These are phyloP conservation scores for Alitta virens DNA, from an alignment of 2,888 invertebrate genomes.

Conservation along the genomic window DNA sequence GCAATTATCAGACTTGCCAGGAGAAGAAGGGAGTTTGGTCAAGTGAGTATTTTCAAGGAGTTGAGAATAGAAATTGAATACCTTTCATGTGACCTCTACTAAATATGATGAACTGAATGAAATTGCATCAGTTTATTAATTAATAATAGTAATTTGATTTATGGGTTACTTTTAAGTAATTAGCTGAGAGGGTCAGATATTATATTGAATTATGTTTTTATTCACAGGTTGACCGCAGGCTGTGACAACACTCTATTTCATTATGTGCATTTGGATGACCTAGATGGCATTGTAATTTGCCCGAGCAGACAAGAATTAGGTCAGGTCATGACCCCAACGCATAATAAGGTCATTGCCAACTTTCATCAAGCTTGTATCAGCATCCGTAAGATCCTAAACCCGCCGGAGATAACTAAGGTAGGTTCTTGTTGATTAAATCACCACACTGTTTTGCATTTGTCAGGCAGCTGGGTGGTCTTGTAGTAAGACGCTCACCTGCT, in stretches of 20 bases:
- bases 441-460: too few species aligned
- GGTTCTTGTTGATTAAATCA: background rate
- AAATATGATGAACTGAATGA: too few species aligned
- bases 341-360: conserved; percentile 67
- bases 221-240: conserved; percentile 64
- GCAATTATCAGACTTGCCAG: conserved; percentile 6
- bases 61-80: too few species aligned
- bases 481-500: too few species aligned
- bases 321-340: conserved; percentile 37
- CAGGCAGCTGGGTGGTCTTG: too few species aligned
- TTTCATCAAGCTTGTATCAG: conserved; percentile 70
- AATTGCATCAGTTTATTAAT: too few species aligned
- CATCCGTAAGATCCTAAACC: conserved; percentile 21
- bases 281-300: conserved; percentile 71
- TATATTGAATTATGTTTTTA: background rate
- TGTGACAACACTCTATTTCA: conserved; percentile 73
- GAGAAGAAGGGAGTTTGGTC: conserved; percentile 23
- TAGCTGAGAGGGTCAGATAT: background rate
- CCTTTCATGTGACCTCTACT: too few species aligned
- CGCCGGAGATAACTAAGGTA: conserved; percentile 7
- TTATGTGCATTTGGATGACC: conserved; percentile 71
- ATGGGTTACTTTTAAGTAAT: background rate
- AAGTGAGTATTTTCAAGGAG: conserved; percentile 17
- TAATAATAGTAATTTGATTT: too few species aligned
- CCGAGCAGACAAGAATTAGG: conserved; percentile 57